Evolutionary conservation across 2,797 vertebrate species (phyloP).

Genomic region (Sebastes oblongus): DNA sequence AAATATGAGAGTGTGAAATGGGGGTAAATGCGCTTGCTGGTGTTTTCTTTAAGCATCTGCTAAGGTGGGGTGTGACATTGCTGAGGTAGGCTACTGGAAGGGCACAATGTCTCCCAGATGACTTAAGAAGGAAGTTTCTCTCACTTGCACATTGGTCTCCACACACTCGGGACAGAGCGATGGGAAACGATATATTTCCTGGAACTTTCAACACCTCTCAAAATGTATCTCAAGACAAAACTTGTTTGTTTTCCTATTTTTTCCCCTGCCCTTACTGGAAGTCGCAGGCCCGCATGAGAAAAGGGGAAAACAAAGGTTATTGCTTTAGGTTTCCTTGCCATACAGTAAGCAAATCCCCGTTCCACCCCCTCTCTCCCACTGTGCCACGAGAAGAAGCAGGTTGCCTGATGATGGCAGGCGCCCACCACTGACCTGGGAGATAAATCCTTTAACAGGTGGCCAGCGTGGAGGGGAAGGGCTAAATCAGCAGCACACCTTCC

Average conservation of each 20-base stretch:
- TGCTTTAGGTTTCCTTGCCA: constrained; percentile 30
- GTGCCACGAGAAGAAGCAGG: constrained; percentile 58
- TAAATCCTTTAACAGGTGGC: constrained; percentile 83
- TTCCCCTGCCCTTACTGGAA: constrained; percentile 2
- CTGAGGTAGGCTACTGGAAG: constrained; percentile 77
- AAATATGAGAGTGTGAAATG: constrained; percentile 80
- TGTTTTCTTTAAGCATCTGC: constrained; percentile 80
- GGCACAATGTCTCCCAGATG: constrained; percentile 73
- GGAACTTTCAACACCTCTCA: constrained; percentile 40
- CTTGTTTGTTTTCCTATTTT: constrained; percentile 27
- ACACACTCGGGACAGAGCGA: constrained; percentile 13
- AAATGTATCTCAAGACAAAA: constrained; percentile 27
- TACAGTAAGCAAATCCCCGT: constrained; percentile 19
- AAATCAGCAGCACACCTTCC: constrained; percentile 79
- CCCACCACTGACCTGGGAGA: constrained; percentile 74
- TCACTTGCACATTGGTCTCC: constrained; percentile 39
- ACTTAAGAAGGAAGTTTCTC: constrained; percentile 63
- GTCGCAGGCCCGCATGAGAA: constrained; percentile 18
- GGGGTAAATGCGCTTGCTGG: constrained; percentile 76
- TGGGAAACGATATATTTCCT: constrained; percentile 40
- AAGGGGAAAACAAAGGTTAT: constrained; percentile 36
- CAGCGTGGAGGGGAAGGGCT: constrained; percentile 73
- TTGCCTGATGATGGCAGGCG: constrained; percentile 66
- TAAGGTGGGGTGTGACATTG: constrained; percentile 78
- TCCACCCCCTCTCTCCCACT: constrained; percentile 24